A percentile compares a stretch with the other conserved stretches of the same genome.
Evolutionary conservation across 2,888 invertebrate genomes (phyloP).

Genomic region (Epinotia nisella): DNA sequence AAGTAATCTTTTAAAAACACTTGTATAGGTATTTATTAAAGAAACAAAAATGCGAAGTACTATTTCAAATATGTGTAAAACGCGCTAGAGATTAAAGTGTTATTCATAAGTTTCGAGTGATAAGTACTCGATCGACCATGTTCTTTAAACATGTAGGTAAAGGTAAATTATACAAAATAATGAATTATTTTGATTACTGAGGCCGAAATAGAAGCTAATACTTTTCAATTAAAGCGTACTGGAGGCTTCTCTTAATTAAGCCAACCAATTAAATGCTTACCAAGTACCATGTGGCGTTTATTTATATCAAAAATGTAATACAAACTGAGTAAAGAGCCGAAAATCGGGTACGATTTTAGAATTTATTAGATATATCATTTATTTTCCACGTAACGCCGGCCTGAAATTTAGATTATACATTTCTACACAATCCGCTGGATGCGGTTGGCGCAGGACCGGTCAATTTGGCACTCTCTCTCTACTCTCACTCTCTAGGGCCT

Average conservation of each 20-base stretch:
- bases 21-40: no score
- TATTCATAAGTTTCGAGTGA: background rate
- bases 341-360: background rate
- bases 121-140: background rate
- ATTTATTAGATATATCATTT: background rate
- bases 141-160: background rate
- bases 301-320: background rate
- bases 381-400: background rate
- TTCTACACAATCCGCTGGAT: no score
- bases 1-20: no score
- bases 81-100: no score
- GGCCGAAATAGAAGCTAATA: background rate
- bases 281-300: background rate
- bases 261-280: background rate
- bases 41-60: no score
- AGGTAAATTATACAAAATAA: background rate
- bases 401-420: no score
- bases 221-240: background rate
- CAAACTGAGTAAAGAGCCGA: background rate
- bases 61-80: no score
- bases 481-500: no score
- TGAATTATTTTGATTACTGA: background rate
- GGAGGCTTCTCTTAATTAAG: background rate
- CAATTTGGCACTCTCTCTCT: no score
- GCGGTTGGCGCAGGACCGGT: no score